Conservation (phyloP, 30 jellyfish, hydroid and myxozoan genomes). For the Hydractinia echinata region DNA sequence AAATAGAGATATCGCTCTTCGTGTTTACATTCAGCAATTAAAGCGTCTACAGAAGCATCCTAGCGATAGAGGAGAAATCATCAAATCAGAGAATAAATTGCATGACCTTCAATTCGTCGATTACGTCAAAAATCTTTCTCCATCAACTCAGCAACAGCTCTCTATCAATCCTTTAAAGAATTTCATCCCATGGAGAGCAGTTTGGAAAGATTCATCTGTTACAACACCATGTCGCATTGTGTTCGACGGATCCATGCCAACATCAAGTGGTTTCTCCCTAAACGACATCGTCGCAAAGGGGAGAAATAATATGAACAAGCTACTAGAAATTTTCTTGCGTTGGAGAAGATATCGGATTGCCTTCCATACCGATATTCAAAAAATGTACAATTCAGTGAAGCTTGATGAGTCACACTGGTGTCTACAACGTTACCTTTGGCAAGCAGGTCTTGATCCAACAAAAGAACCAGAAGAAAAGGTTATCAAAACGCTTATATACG, state of each 20-base stretch:
- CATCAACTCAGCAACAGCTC: not conserved
- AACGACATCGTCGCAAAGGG: constrained; percentile 18
- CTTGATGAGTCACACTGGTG: constrained; percentile 10
- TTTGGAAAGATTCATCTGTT: constrained; percentile 20
- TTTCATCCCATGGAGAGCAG: constrained; percentile 16
- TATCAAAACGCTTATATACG: no score
- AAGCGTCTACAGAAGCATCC: constrained; percentile 12
- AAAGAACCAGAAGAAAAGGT: no score
- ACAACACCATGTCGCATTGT: constrained; percentile 3
- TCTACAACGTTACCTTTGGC: constrained; percentile 1
- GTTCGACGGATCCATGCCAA: constrained; percentile 4
- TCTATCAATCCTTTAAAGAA: not conserved
- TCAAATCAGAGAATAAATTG: not conserved
- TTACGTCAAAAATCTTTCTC: not conserved
- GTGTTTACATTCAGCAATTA: not conserved
- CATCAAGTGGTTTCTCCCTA: constrained; percentile 3
- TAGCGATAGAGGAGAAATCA: not conserved
- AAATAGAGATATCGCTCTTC: constrained; percentile 6
- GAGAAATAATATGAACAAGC: constrained; percentile 13
- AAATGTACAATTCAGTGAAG: not conserved
- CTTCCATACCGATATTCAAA: constrained; percentile 23
- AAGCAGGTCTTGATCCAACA: not conserved
- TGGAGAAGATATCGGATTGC: constrained; percentile 21
- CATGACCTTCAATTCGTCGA: not conserved
- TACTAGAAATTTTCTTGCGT: constrained; percentile 25